Base-by-base conservation (phyloP, 2,888 invertebrate species). In the Lypha dubia region DNA sequence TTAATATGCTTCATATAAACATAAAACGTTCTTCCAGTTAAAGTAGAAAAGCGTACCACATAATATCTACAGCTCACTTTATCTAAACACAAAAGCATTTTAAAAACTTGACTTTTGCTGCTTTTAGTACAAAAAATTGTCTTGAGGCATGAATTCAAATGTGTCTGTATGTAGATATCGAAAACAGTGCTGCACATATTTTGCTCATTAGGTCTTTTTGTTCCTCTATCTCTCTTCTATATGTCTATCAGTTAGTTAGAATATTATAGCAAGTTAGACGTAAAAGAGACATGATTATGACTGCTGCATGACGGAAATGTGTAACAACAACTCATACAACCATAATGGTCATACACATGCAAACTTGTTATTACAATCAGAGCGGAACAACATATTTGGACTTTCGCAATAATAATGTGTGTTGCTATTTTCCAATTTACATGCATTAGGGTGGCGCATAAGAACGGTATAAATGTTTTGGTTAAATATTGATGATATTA, bases 291-390 rank as follows among this genome's bases (percentile, higher is more conserved):
- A 70, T 22, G 17, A n/a, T 49, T 71, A 46, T 75, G 53, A 53
- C 28, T 58, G 17, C n/a, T 68, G 51, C 3, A 38, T 80, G 68
- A 53, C 74, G 60, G 67, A 60, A 68, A 53, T 79, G 74, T 80
- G 74, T 62, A 60, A 74, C 74, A 80, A 53, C 60, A 74, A 53
- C 32, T 62, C 53, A 35, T 35, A 63, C 63, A 53, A 56, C 32
- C 20, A 22, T 24, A 1, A 53, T n/a, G 28, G 3, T n/a, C 32
- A 17, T n/a, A 17, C 46, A 46, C 53, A n/a, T 32, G 11, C 22
- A 46, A 3, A 28, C 13, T 3, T 62, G 17, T 28, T 17, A 28
- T 20, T 11, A 0, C 11, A 53, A 15, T 44, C 7, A 62, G 15
- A 32, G 11, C 15, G 4, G n/a, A n/a, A n/a, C 38, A 70, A 38